Evolutionary conservation across 2,888 invertebrate species (phyloP), one percentile per base, ranked within the genome.

Genomic region (Lasioglossum malachurum): DNA sequence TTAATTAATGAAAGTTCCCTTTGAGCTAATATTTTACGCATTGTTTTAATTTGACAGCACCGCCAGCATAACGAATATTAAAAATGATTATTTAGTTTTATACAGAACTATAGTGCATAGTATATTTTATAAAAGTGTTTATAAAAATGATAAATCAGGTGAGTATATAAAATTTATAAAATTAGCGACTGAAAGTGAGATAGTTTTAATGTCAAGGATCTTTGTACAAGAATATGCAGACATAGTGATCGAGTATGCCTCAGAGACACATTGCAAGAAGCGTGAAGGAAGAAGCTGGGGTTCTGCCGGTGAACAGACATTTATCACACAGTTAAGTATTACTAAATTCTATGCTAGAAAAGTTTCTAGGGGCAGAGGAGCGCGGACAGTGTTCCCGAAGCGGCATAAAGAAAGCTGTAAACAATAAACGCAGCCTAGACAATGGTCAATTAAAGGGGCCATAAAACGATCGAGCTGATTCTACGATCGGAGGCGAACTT

Each of bases 361-460:
- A 71, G 14, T 41, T 41, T 41, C 23, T 38, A n/a, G 12, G 4
- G 41, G 71, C 12, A n/a, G 71, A 71, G 2, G n/a, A 71, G 23
- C 38, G 23, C 38, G 14, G 41, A 71, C n/a, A 14, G 41, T n/a
- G 41, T 12, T 71, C 10, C n/a, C 10, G n/a, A n/a, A 41, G 71
- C 41, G 41, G 71, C 57, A 41, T 49, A 27, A 71, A 57, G 69
- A 41, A 41, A 53, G 53, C 7, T 23, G 53, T 72, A 49, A 49
- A 4, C 53, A 49, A 57, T 75, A 75, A 75, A 75, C 23, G 71
- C 41, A 19, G 69, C 74, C n/a, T 38, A 74, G 38, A 79, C 19
- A 57, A 23, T 10, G 81, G 41, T 67, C 57, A 73, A 83, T 64
- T 49, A 49, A 85, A 67, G 23, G 64, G 75, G 49, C 7, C 57